phyloP scores from a whole-genome alignment of 64 coral and sea anemone species.

The Montipora efflorescens region DNA sequence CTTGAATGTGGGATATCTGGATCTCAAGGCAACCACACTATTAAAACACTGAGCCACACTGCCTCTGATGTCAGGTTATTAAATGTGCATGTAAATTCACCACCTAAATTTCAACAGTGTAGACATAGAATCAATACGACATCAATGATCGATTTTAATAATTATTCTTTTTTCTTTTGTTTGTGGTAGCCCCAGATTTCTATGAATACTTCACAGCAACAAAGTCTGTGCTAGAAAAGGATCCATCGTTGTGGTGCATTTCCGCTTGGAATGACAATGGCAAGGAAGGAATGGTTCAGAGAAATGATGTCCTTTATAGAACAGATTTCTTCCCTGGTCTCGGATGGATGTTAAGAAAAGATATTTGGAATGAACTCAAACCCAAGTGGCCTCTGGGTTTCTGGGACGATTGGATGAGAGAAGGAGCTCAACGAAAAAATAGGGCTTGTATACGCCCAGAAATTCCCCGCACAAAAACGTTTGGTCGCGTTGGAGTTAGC shows the following conservation, averaged over 20 bases:
- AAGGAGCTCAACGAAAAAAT: slow-evolving; percentile 78
- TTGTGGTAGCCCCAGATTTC: slow-evolving; percentile 87
- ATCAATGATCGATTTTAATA: too few species aligned
- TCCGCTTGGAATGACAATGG: slow-evolving; percentile 99
- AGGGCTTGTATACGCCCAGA: slow-evolving; percentile 95
- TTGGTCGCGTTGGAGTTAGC: slow-evolving; percentile 93
- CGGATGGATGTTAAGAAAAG: slow-evolving; percentile 88
- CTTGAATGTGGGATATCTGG: too few species aligned
- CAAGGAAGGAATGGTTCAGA: slow-evolving; percentile 90
- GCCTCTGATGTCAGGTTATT: too few species aligned
- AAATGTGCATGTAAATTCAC: too few species aligned
- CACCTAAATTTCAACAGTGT: too few species aligned
- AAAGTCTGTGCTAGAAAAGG: slow-evolving; percentile 74
- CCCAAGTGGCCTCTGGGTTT: slow-evolving; percentile 94
- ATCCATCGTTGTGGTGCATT: slow-evolving; percentile 92
- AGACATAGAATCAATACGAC: too few species aligned
- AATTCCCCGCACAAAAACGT: slow-evolving; percentile 91
- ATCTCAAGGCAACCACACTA: too few species aligned
- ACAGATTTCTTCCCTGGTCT: slow-evolving; percentile 95
- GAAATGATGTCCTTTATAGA: slow-evolving; percentile 85
- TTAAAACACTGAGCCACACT: too few species aligned
- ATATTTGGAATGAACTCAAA: slow-evolving; percentile 82
- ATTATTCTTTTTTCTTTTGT: not conserved
- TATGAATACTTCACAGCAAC: slow-evolving; percentile 96
- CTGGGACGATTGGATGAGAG: slow-evolving; percentile 99